Evolutionary conservation across 1,140 invertebrate genomes (phyloP).

Genomic region (Drosophila subobscura): DNA sequence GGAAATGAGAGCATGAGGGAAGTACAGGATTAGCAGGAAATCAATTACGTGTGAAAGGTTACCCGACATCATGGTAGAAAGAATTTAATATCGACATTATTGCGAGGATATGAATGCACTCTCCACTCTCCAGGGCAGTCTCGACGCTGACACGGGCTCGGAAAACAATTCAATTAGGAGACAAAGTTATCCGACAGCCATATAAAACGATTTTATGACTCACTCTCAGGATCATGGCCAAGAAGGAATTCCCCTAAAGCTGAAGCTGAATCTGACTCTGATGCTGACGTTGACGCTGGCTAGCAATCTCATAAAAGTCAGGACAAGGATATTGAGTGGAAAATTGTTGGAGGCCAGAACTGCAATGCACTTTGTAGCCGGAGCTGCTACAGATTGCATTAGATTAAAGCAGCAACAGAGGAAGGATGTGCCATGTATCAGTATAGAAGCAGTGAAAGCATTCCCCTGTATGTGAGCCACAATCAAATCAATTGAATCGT

Average conservation of each 20-base stretch:
- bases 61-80: neutral
- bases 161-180: conserved; percentile 65
- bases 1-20: neutral
- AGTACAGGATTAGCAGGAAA: conserved; percentile 2
- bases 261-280: too few species aligned
- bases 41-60: conserved; percentile 6
- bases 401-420: conserved; percentile 24
- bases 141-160: conserved; percentile 4
- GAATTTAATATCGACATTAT: conserved; percentile 32
- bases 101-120: conserved; percentile 9
- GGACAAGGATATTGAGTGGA: conserved; percentile 59
- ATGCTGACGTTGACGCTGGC: neutral
- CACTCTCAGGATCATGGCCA: conserved; percentile 29
- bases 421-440: conserved; percentile 27
- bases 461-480: neutral
- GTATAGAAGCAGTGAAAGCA: conserved; percentile 10
- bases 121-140: conserved; percentile 7
- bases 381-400: conserved; percentile 37
- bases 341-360: conserved; percentile 49
- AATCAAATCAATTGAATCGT: conserved; percentile 33
- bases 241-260: conserved; percentile 4
- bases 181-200: conserved; percentile 51
- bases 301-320: conserved; percentile 50
- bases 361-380: conserved; percentile 45
- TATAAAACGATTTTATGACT: conserved; percentile 67